Base-by-base conservation (phyloP, 1,140 invertebrate species). In the Drosophila punjabiensis region DNA sequence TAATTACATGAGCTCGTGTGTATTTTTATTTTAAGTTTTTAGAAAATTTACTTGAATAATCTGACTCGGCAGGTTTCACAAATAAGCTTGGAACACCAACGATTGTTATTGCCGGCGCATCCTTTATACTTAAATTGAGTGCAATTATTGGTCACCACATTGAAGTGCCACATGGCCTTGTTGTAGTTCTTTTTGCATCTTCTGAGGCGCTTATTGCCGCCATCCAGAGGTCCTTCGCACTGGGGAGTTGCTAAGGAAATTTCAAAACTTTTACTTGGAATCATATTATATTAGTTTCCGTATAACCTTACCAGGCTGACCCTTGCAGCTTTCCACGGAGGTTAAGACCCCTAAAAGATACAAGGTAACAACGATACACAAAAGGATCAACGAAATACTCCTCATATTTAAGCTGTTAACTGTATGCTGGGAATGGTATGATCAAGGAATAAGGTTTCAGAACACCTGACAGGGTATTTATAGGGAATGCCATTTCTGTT, bases 41-140 rank as follows among this genome's bases (percentile, higher is more conserved):
- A 5, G 24, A 4, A 10, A 10, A 28, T 1, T 24, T 39, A 56
- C n/a, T 24, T 13, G 10, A 28, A 63, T 18, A 45, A 62, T n/a
- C 11, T 9, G 13, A 32, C n/a, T 37, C 32, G 16, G 16, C 35
- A 39, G 16, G 45, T 50, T 45, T 68, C 7, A 30, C 70, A 78
- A 37, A 48, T 41, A 0, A 33, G 8, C 11, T 39, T 30, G 13
- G 35, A 52, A 41, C 76, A 78, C 39, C 74, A 78, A 3, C 70
- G 76, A 50, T 78, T 78, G n/a, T 56, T 48, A 43, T 78, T 78
- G 35, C 70, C 76, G 20, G 33, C 64, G 5, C 52, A 68, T 1
- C 64, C 64, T 20, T 56, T 45, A 4, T 73, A 73, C 1, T 30
- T 48, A 13, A 68, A 45, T 52, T 24, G 24, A 20, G 16, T 43